phyloP scores from a whole-genome alignment of 1,140 invertebrate genomes.

The Drosophila fuyamai region DNA sequence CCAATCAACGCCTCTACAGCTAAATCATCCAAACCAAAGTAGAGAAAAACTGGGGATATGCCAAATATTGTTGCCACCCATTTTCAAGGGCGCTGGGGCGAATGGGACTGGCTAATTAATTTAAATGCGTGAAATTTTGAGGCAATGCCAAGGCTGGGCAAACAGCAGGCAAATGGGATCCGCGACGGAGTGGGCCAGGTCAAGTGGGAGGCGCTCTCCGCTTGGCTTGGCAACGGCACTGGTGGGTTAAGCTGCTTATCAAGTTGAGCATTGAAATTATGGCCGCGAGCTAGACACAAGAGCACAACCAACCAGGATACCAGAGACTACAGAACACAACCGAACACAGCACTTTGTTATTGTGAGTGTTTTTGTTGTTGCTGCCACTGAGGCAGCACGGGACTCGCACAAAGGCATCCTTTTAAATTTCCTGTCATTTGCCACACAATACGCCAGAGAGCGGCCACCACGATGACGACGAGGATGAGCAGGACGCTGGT shows the following conservation, averaged over 20 bases:
- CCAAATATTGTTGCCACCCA: not conserved
- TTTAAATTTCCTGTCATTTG: slow-evolving; percentile 84
- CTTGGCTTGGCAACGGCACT: slow-evolving; percentile 17
- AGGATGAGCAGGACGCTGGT: slow-evolving; percentile 23
- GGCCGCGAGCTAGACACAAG: slow-evolving; percentile 79
- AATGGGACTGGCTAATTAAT: slow-evolving; percentile 60
- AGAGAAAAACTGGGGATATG: not conserved
- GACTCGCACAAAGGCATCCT: slow-evolving; percentile 81
- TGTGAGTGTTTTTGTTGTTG: slow-evolving; percentile 47
- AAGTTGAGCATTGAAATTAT: slow-evolving; percentile 83
- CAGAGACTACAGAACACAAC: slow-evolving; percentile 41
- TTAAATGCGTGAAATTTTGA: slow-evolving; percentile 73
- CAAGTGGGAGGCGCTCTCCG: slow-evolving; percentile 44
- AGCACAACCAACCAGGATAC: slow-evolving; percentile 55
- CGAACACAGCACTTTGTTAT: slow-evolving; percentile 74
- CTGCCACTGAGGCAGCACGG: slow-evolving; percentile 49
- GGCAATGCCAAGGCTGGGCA: slow-evolving; percentile 62
- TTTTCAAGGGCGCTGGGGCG: not conserved
- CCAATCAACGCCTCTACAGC: not conserved
- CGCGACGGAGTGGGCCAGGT: slow-evolving; percentile 27
- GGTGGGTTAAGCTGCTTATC: slow-evolving; percentile 81
- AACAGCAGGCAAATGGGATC: slow-evolving; percentile 51
- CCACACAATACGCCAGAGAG: slow-evolving; percentile 81
- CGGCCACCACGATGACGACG: slow-evolving; percentile 54
- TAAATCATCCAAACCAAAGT: not conserved